Conservation (phyloP, 1,140 invertebrate species). For the Ridgeia piscesae region DNA sequence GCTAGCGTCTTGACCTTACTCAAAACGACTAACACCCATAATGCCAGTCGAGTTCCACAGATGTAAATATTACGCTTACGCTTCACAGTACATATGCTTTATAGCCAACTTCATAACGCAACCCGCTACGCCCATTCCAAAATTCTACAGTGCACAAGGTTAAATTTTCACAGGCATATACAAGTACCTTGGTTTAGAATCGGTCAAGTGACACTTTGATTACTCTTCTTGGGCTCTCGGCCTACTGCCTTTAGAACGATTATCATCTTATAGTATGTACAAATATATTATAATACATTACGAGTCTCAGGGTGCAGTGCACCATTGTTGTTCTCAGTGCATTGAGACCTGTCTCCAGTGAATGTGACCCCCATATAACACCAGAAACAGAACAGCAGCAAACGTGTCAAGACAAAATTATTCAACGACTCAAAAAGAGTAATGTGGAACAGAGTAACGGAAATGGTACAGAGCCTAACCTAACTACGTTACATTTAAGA, state of each 20-base stretch:
- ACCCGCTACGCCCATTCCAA: background rate
- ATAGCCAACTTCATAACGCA: background rate
- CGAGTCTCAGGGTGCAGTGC: background rate
- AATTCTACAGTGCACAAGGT: background rate
- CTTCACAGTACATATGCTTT: background rate
- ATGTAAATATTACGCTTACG: background rate
- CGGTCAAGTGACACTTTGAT: background rate
- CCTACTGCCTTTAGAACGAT: background rate
- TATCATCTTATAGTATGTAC: conserved; percentile 6
- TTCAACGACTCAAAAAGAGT: background rate
- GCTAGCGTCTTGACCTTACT: background rate
- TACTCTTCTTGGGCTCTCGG: background rate
- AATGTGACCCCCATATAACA: background rate
- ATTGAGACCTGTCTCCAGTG: background rate
- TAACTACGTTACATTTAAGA: background rate
- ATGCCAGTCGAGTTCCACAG: background rate
- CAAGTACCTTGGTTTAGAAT: background rate
- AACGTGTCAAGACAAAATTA: background rate
- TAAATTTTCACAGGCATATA: conserved; percentile 2
- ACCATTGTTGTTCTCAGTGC: background rate
- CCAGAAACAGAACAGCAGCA: background rate
- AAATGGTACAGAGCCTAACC: background rate
- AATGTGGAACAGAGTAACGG: background rate
- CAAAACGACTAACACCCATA: background rate
- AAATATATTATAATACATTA: conserved; percentile 7